Evolutionary conservation across 2,888 invertebrate genomes (phyloP), one percentile per base, ranked within the genome.

Genomic region (Dyspetes luteomarginatus): DNA sequence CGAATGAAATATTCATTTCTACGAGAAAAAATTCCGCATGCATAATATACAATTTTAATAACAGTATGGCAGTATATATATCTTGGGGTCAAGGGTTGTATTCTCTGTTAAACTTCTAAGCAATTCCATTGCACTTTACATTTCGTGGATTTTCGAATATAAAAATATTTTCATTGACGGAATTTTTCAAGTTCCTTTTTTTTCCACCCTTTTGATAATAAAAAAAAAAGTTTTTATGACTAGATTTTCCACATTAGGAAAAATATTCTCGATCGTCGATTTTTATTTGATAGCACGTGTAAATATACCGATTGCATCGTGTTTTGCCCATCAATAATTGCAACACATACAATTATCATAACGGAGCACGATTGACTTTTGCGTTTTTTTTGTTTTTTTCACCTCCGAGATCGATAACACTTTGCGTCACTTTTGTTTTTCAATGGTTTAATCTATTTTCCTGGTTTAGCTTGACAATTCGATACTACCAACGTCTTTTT

Each of bases 401-500:
- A n/a, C n/a, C n/a, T n/a, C n/a, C n/a, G n/a, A n/a, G n/a, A n/a
- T n/a, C n/a, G n/a, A 52, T 15, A 15, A 15, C n/a, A 7, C 36
- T 19, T 19, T 12, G 17, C 7, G 15, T 9, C 19, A 58, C 22
- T 30, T 24, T 36, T 22, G 36, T 19, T 4, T n/a, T 19, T 50
- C 3, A 48, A 48, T 9, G 36, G 36, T 2, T 36, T 9, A 12
- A 36, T 36, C 36, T 28, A 28, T 45, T 15, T 24, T 48, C 5
- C 5, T n/a, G 17, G 12, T 1, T n/a, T n/a, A n/a, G n/a, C n/a
- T n/a, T 17, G 28, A 24, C 5, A 19, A 4, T 36, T 9, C 9
- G 9, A 26, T 28, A 75, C 58, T 77, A 81, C 48, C 73, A 48
- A 48, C 88, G 88, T 68, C 93, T 92, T 89, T 94, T 94, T 85